Percentiles rank a stretch among this genome's conserved stretches.
These are phyloP conservation scores for Callaeas wilsoni DNA, from an alignment of 2,113 vertebrate species.

Conservation along the genomic window DNA sequence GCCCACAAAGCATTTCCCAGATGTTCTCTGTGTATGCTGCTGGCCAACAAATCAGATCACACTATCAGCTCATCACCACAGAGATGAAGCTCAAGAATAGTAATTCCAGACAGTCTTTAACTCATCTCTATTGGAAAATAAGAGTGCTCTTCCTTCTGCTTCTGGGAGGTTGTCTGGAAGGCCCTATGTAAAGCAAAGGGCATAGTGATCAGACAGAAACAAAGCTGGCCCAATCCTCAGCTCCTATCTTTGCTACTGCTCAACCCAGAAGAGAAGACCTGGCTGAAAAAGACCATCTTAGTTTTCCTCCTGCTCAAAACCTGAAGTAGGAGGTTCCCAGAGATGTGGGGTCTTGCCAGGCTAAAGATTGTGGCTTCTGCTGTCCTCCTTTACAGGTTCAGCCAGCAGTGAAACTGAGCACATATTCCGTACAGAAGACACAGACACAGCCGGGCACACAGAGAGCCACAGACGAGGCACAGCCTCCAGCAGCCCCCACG, in stretches of 20 bases:
- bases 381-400: not conserved
- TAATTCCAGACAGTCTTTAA: not conserved
- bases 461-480: accelerated
- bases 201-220: not conserved
- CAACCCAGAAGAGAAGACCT: not conserved
- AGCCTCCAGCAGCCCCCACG: not conserved
- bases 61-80: not conserved
- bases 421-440: too few species aligned
- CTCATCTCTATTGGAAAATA: not conserved
- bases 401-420: not conserved
- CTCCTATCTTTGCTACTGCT: not conserved
- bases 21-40: not conserved
- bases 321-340: not conserved
- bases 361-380: not conserved
- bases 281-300: not conserved
- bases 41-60: not conserved
- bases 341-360: not conserved
- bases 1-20: not conserved
- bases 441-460: accelerated
- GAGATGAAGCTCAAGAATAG: not conserved
- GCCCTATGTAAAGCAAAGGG: not conserved
- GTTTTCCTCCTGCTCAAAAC: not conserved
- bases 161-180: not conserved
- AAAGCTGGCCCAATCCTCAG: not conserved
- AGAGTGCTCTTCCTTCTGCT: not conserved